These are phyloP conservation scores for Macrosoma leucophasiata DNA, from an alignment of 2,888 invertebrate genomes.

Conservation along the genomic window DNA sequence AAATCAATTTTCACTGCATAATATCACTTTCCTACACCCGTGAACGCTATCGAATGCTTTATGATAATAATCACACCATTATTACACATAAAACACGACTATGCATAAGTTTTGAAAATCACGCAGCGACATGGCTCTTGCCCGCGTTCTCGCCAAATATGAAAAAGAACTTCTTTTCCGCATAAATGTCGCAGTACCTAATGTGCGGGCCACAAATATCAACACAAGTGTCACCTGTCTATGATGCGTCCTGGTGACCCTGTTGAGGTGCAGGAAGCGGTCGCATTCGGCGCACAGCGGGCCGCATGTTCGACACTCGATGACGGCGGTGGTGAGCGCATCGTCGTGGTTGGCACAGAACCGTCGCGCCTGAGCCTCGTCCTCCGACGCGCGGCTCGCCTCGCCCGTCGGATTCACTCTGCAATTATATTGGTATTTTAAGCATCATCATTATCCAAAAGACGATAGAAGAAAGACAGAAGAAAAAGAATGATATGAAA, in stretches of 20 bases:
- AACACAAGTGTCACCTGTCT: conserved; percentile 76
- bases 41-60: too few relatives aligned
- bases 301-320: conserved; percentile 94
- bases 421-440: too few relatives aligned
- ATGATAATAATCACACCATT: too few relatives aligned
- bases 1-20: too few relatives aligned
- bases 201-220: too few relatives aligned
- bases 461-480: background rate
- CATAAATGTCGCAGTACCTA: too few relatives aligned
- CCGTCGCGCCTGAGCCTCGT: conserved; percentile 76
- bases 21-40: too few relatives aligned
- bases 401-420: background rate
- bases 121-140: too few relatives aligned
- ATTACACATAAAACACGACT: too few relatives aligned
- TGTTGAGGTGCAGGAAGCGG: conserved; percentile 93
- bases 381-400: conserved; percentile 30
- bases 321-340: conserved; percentile 92
- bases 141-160: too few relatives aligned
- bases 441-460: background rate
- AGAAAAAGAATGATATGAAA: conserved; percentile 1
- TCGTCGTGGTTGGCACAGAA: conserved; percentile 98
- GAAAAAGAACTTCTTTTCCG: too few relatives aligned
- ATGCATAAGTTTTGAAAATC: too few relatives aligned
- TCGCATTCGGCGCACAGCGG: conserved; percentile 98
- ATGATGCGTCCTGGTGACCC: conserved; percentile 89